Percentiles rank a stretch among this genome's conserved stretches.
phyloP scores from a whole-genome alignment of 2,113 vertebrate genomes.

The Campylorhamphus procurvoides region DNA sequence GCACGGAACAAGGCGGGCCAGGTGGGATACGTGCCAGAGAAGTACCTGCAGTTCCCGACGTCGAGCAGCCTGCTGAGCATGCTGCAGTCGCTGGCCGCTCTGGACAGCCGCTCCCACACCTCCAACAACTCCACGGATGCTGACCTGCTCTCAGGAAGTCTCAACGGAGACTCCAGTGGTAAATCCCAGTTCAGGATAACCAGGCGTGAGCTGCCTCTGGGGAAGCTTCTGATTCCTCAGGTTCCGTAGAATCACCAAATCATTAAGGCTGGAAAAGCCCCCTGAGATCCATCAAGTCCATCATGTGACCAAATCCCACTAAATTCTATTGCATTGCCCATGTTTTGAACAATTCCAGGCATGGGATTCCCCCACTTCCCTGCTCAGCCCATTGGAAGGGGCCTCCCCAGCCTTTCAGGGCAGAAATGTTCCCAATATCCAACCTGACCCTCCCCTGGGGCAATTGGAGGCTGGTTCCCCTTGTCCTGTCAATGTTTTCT shows the following conservation, averaged over 20 bases:
- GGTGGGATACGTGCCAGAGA: conserved; percentile 96
- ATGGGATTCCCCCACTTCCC: background rate
- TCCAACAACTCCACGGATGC: conserved; percentile 94
- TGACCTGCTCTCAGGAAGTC: conserved; percentile 86
- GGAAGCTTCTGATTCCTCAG: rapidly evolving
- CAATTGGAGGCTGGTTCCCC: background rate
- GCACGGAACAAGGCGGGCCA: conserved; percentile 92
- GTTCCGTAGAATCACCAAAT: background rate
- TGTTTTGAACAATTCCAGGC: background rate
- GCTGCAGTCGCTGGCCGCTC: conserved; percentile 92
- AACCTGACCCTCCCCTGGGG: background rate
- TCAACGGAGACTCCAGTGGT: conserved; percentile 94
- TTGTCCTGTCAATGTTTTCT: background rate
- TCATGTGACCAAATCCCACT: background rate
- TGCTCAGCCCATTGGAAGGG: background rate
- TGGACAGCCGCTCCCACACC: conserved; percentile 93
- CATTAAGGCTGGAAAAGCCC: background rate
- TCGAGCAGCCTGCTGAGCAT: conserved; percentile 97
- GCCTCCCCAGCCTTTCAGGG: background rate
- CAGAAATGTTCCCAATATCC: background rate
- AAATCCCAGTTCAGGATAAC: background rate
- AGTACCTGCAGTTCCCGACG: conserved; percentile 96
- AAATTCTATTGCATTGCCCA: background rate
- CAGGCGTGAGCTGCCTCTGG: no score
- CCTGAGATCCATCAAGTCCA: background rate